A percentile compares a stretch with the other conserved stretches of the same genome.
These are phyloP conservation scores for Macroteleia sp. DNA, from an alignment of 2,888 invertebrate species.

Conservation along the genomic window DNA sequence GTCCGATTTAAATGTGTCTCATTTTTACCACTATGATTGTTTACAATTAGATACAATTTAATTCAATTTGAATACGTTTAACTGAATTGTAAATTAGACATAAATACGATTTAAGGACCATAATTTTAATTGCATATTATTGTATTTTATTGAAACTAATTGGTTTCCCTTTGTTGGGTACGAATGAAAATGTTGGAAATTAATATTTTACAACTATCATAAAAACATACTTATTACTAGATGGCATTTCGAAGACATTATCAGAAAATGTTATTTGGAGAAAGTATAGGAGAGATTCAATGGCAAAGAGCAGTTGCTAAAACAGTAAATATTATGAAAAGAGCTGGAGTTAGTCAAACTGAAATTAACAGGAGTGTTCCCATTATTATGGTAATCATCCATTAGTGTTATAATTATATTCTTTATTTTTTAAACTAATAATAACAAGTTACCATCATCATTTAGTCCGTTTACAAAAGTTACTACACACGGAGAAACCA, in stretches of 20 bases:
- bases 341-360: constrained; percentile 71
- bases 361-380: constrained; percentile 71
- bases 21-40: too few relatives aligned
- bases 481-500: constrained; percentile 22
- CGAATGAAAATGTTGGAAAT: too few relatives aligned
- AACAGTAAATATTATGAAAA: constrained; percentile 75
- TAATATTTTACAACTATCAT: too few relatives aligned
- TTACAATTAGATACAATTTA: too few relatives aligned
- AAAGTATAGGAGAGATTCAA: constrained; percentile 73
- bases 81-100: too few relatives aligned
- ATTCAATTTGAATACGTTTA: too few relatives aligned
- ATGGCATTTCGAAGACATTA: constrained; percentile 76
- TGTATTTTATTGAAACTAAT: too few relatives aligned
- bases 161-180: too few relatives aligned
- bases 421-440: neutral
- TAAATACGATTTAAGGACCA: too few relatives aligned
- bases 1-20: too few relatives aligned
- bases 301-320: constrained; percentile 77
- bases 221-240: too few relatives aligned
- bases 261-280: constrained; percentile 71
- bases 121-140: too few relatives aligned
- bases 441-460: neutral
- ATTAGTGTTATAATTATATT: neutral
- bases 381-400: constrained; percentile 74
- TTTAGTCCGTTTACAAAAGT: constrained; percentile 23